These are phyloP conservation scores for Drosophila kuntzei DNA, from an alignment of 2,888 invertebrate species.

Conservation along the genomic window DNA sequence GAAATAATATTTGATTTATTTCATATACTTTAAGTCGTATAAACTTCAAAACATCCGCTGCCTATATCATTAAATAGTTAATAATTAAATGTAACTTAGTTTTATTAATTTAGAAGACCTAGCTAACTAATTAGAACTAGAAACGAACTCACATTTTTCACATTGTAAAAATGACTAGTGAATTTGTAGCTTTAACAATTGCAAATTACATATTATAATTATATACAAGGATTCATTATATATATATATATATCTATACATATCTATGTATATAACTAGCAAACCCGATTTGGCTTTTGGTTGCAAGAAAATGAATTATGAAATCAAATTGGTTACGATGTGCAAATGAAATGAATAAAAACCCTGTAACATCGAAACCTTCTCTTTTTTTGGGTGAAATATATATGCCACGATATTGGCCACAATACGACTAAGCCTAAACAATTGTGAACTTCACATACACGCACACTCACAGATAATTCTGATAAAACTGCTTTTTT, in stretches of 20 bases:
- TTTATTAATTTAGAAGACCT: conserved; percentile 42
- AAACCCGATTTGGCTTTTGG: conserved; percentile 76
- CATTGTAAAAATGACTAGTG: conserved; percentile 83
- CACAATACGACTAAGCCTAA: conserved; percentile 58
- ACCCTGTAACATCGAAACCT: conserved; percentile 56
- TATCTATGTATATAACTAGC: conserved; percentile 48
- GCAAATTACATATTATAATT: conserved; percentile 47
- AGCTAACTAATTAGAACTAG: conserved; percentile 66
- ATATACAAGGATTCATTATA: conserved; percentile 47
- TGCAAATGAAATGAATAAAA: conserved; percentile 47
- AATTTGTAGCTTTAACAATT: conserved; percentile 68
- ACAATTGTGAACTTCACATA: not conserved
- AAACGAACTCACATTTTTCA: conserved; percentile 82
- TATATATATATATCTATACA: conserved; percentile 6
- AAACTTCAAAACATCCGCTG: conserved; percentile 52
- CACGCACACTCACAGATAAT: not conserved
- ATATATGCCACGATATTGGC: conserved; percentile 70
- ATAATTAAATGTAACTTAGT: conserved; percentile 15
- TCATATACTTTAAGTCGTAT: conserved; percentile 42
- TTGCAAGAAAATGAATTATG: conserved; percentile 63
- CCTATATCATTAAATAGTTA: conserved; percentile 42
- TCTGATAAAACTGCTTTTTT: not conserved
- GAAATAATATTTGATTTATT: conserved; percentile 45
- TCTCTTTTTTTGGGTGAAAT: conserved; percentile 47
- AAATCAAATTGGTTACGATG: conserved; percentile 33